Evolutionary conservation across 2,113 vertebrate genomes (phyloP), one percentile per base, ranked within the genome.

Genomic region (Grammomys surdaster): DNA sequence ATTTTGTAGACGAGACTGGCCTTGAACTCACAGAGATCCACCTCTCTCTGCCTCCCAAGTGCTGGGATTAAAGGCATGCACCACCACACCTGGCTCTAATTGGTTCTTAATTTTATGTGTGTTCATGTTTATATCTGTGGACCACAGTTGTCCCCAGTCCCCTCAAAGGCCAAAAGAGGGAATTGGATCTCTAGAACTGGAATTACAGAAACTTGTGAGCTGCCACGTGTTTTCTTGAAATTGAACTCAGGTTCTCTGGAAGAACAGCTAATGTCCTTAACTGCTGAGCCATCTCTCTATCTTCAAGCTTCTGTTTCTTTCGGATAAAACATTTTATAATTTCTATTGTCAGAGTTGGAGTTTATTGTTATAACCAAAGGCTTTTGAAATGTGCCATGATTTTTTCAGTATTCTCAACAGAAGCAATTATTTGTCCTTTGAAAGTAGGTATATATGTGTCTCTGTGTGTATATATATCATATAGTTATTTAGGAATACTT

Each of bases 381-480:
- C 26, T 94, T 92, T 91, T 72, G 7, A n/a, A 4, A 76, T 81
- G 63, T 93, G 43, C 11, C n/a, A 11, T 93, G 11, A 80, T 69
- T 89, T 60, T 91, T 90, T 48, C 17, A 63, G 0, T 88, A 93
- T 90, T 96, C 46, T 87, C 26, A 60, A 9, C 70, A 77, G 36
- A 76, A 56, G 28, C n/a, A 86, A 77, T 36, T 95, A 54, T 85
- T 93, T 97, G 48, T 88, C 17, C 28, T 95, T 91, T 95, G 72
- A 95, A 90, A 92, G 8, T 85, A 63, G 63, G 0, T 63, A 8
- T 58, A 4, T 85, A 22, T 84, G 11, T 56, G 3, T 56, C 1
- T 17, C 4, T 36, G 11, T 65, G 26, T 58, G 16, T 40, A 43
- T 16, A 65, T 63, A 17, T 36, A n/a, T 67, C 28, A 63, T 16